Evolutionary conservation across 2,888 invertebrate genomes (phyloP), one percentile per base, ranked within the genome.

Genomic region (Eudasyphora cyanicolor): DNA sequence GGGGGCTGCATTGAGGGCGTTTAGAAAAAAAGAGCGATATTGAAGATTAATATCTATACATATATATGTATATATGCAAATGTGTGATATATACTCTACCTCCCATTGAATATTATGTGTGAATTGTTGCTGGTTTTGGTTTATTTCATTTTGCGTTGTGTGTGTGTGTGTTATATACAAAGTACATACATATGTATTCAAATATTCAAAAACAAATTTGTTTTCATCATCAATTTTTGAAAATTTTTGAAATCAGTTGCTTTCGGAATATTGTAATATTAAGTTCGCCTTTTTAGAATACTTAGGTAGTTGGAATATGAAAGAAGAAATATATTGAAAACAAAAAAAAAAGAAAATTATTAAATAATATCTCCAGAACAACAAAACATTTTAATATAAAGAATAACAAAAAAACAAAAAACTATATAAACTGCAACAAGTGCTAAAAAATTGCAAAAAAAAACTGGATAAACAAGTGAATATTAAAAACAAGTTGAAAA

Each of bases 181-280:
- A 42, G 38, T 70, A 75, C 29, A 14, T 19, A 17, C 62, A 73
- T 71, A 38, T 78, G 67, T 76, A 42, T 57, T n/a, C n/a, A 75
- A 71, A 76, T 81, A 73, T 60, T 76, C 60, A 81, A 84, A 77
- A 84, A 79, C 75, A 76, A 84, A 79, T 78, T 83, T 81, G 78
- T 81, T 84, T 83, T 84, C 84, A 84, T 84, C 84, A 81, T 82
- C 69, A 78, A 85, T 76, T 83, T 82, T 85, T 82, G 35, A 79
- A 84, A 82, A 82, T 57, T 82, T 64, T 76, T 76, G 5, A 79
- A 76, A 77, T 89, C 91, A 92, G 92, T 92, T 92, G 92, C 91
- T 92, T 92, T 91, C 92, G 92, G 92, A 91, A 92, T 91, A 91
- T 91, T 92, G 92, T 91, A 90, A 91, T 90, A 91, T 90, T 89